Evolutionary conservation across 2,888 invertebrate genomes (phyloP), one percentile per base, ranked within the genome.

Genomic region (Dasysyrphus tricinctus): DNA sequence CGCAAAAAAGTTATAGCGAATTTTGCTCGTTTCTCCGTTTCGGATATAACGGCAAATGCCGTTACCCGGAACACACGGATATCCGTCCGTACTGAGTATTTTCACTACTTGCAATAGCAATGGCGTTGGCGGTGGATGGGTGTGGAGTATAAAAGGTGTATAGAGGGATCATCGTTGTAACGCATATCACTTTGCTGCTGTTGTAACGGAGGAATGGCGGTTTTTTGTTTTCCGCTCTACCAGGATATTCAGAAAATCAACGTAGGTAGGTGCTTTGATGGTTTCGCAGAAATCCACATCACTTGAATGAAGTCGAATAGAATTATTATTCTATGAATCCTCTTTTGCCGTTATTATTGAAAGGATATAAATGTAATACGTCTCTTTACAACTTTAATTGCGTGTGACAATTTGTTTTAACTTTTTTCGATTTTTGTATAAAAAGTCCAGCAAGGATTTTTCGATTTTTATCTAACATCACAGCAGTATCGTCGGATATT

Each of bases 1-100:
- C 78, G 74, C 59, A 86, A 81, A 81, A n/a, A 78, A 78, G 51
- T 77, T 61, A 78, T 78, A 65, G 51, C 63, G 81, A 85, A 81
- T 77, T 81, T 69, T 24, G 61, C 14, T 39, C 70, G 56, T 67
- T 56, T 47, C 61, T 63, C 80, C 65, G 34, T 61, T 51, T 59
- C 34, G 54, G 63, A 47, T 51, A 76, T 72, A 76, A 69, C 75
- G 63, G 49, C 75, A 69, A 82, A 74, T 77, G 57, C 67, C 54
- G 54, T 78, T 78, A 32, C 32, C 59, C 67, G 56, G 16, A 44
- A 61, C 49, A 54, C 39, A 65, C 49, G 67, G 51, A 80, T 59
- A 72, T 76, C 76, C 84, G 51, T 72, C 37, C 56, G 59, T 42
- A 32, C 57, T 16, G 57, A 16, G 57, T 16, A 37, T 57, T 34